Evolutionary conservation across 2,888 invertebrate genomes (phyloP).

Genomic region (Cabera pusaria): DNA sequence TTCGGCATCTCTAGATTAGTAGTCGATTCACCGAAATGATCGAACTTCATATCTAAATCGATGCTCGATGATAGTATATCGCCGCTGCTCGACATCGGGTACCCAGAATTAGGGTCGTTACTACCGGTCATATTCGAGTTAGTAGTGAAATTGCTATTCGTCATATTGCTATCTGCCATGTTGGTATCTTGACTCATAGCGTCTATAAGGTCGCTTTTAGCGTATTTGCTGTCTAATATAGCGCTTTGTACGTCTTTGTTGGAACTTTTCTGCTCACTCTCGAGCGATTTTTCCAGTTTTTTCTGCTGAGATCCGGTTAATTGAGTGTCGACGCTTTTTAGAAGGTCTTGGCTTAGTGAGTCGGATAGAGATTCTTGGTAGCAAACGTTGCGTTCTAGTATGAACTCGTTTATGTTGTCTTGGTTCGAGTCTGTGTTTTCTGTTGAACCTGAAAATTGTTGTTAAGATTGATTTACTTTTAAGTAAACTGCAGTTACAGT

Average conservation of each 20-base stretch:
- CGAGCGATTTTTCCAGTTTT: conserved; percentile 59
- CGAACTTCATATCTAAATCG: conserved; percentile 85
- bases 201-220: conserved; percentile 54
- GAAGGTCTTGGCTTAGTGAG: conserved; percentile 68
- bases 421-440: conserved; percentile 69
- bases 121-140: conserved; percentile 74
- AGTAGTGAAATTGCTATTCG: conserved; percentile 69
- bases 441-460: conserved; percentile 67
- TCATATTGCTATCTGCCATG: conserved; percentile 62
- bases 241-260: conserved; percentile 67
- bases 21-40: conserved; percentile 83
- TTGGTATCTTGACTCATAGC: conserved; percentile 62
- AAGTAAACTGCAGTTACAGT: no score
- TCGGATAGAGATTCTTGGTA: conserved; percentile 78
- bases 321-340: conserved; percentile 70
- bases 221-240: conserved; percentile 64
- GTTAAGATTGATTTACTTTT: no score
- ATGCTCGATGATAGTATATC: conserved; percentile 66
- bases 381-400: conserved; percentile 75
- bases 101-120: conserved; percentile 67
- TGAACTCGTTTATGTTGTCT: conserved; percentile 74
- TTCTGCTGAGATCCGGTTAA: conserved; percentile 26
- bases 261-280: conserved; percentile 67
- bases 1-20: conserved; percentile 59
- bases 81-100: conserved; percentile 72